Base-by-base conservation (phyloP, 2,113 vertebrate genomes). In the Mesembrinibis cayennensis region DNA sequence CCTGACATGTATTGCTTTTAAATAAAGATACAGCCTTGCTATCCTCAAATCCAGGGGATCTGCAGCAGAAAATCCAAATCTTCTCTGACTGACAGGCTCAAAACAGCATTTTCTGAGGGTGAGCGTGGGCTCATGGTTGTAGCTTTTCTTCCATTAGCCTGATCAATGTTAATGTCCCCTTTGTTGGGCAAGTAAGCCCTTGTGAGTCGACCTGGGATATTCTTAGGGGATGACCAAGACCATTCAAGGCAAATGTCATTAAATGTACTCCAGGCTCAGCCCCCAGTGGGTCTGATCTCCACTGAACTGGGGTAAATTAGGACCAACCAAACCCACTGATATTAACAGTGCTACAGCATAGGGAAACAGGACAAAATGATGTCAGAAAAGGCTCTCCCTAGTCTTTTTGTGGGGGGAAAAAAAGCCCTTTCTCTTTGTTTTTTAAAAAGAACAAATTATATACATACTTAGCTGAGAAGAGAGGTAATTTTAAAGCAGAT, bases 391-490 rank as follows among this genome's bases (percentile, higher is more conserved):
- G 49, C 25, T 65, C 21, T 72, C 30, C 18, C 66, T 15, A 19
- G 13, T 52, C 4, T 53, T 11, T 61, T 34, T 4, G 2, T 8
- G 11, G 10, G 3, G 12, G 1, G 7, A 8, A 49, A 34, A 21
- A 47, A 32, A 47, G 11, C 3, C 2, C 4, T 59, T 89, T 45
- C 7, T 56, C 20, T 67, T 25, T 13, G 3, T 45, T 73, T 65
- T 78, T 79, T 49, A 21, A 44, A 70, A 80, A 63, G 15, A 80
- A 36, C 3, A 80, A 76, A 79, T 45, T 12, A 22, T 30, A 45
- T 66, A 34, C 18, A 23, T 56, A n/a, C 11, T 67, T 66, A 10
- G 6, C 53, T 85, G 38, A 66, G 87, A 91, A 52, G 34, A 52
- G 14, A 82, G 27, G 21, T 36, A 76, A 59, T 91, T 90, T 83